Base-by-base conservation (phyloP, 2,888 invertebrate species). In the Dione vanillae region DNA sequence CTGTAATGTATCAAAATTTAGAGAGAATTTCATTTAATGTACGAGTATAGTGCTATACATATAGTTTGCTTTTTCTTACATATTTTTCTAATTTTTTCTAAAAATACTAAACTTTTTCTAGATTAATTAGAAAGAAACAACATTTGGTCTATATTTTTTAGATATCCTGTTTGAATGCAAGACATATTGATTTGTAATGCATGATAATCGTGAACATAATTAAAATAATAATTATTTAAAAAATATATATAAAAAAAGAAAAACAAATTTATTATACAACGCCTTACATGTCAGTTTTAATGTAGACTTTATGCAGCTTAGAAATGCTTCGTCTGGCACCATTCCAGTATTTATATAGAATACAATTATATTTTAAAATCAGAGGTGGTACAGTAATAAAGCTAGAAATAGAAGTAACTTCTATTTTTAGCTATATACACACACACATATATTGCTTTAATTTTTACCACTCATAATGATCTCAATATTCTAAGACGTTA, bases 291-390 rank as follows among this genome's bases (percentile, higher is more conserved):
- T 49, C 19, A 40, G 14, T 47, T 64, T 37, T 19, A 37, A 64
- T 49, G 40, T 40, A 64, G 45, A 19, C 35, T 62, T 62, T 52
- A 62, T 68, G 20, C 52, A 43, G 43, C 41, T 62, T 68, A 62
- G 59, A 43, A 52, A 58, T 58, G 58, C 19, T 47, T 40, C 8
- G 37, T 40, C 45, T 54, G 68, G 61, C 61, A 37, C 35, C 16
- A 43, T 37, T 61, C 67, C 61, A 67, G 51, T 43, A 19, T 51
- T 49, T 61, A 41, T 61, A 67, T 59, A 51, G 49, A 43, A 47
- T 52, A 43, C 52, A 52, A 43, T 43, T 52, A 51, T 52, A 62
- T 52, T 52, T 68, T 68, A 16, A 52, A 52, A 62, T 61, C 47
- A 49, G 64, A 64, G 37, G 37, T 64, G 49, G 16, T 49, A 37